Percentiles rank a stretch among this genome's conserved stretches.
phyloP scores from a whole-genome alignment of 2,113 vertebrate genomes.

The Herpetotheres cachinnans region DNA sequence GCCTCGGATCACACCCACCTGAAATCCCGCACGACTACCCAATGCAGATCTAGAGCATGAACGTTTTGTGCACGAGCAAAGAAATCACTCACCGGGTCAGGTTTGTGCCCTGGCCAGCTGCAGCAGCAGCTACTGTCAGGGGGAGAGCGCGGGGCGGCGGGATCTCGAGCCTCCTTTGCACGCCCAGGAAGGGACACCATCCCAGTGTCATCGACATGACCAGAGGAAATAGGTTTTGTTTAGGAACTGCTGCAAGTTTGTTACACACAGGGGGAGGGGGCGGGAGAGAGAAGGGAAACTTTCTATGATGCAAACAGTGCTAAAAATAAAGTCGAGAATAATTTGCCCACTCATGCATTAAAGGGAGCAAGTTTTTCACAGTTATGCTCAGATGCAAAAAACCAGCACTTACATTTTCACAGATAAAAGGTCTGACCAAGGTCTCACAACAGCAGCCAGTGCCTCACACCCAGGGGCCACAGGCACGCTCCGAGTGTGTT shows the following conservation, averaged over 20 bases:
- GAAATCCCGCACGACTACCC: background rate
- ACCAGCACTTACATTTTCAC: background rate
- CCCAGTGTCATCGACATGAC: accelerated
- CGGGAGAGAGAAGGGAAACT: background rate
- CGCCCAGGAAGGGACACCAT: background rate
- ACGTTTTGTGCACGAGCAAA: accelerated
- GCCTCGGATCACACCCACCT: background rate
- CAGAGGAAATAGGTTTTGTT: background rate
- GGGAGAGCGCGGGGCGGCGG: background rate
- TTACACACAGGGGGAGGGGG: accelerated
- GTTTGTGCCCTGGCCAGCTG: background rate
- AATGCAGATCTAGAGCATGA: background rate
- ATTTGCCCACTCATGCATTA: background rate
- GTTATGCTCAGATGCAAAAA: background rate
- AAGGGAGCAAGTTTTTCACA: background rate
- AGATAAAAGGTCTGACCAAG: background rate
- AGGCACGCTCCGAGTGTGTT: accelerated
- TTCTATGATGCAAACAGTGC: background rate
- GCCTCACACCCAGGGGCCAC: background rate
- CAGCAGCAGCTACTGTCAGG: background rate
- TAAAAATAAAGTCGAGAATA: background rate
- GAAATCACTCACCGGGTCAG: background rate
- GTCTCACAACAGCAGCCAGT: background rate
- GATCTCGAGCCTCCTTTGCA: background rate
- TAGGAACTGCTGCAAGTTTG: background rate